Percentiles rank a stretch among this genome's conserved stretches.
Conservation (phyloP, 2,113 vertebrate genomes). For the Orientallactaga bullata region DNA sequence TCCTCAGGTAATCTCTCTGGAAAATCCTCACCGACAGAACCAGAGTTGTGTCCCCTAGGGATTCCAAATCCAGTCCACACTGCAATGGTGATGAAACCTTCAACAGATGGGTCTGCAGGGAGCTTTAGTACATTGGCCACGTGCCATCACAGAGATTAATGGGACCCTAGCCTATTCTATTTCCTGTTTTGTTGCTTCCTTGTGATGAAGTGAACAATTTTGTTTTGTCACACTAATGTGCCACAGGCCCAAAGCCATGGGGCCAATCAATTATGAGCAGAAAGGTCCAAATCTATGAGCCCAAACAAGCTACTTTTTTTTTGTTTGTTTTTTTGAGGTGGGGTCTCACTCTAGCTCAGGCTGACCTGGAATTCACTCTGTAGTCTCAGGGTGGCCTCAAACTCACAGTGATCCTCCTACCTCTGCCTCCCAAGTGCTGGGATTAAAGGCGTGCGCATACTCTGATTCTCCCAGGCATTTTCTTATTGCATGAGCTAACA, state of each 20-base stretch:
- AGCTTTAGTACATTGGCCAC: not conserved
- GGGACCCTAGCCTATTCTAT: not conserved
- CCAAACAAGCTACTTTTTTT: not conserved
- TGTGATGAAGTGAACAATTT: not conserved
- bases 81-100: not conserved
- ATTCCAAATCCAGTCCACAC: not conserved
- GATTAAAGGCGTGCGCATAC: too few species aligned
- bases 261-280: not conserved
- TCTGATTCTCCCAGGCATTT: not conserved
- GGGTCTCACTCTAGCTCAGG: too few species aligned
- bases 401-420: too few species aligned
- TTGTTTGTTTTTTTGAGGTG: too few species aligned
- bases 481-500: not conserved
- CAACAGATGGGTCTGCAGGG: not conserved
- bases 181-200: not conserved
- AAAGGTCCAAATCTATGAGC: not conserved
- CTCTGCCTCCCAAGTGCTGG: too few species aligned
- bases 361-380: too few species aligned
- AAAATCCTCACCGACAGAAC: not conserved
- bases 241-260: not conserved
- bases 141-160: not conserved
- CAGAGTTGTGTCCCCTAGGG: not conserved
- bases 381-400: too few species aligned
- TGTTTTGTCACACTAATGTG: not conserved
- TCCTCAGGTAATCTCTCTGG: not conserved